Evolutionary conservation across 2,113 vertebrate genomes (phyloP).

Genomic region (Colossoma macropomum): DNA sequence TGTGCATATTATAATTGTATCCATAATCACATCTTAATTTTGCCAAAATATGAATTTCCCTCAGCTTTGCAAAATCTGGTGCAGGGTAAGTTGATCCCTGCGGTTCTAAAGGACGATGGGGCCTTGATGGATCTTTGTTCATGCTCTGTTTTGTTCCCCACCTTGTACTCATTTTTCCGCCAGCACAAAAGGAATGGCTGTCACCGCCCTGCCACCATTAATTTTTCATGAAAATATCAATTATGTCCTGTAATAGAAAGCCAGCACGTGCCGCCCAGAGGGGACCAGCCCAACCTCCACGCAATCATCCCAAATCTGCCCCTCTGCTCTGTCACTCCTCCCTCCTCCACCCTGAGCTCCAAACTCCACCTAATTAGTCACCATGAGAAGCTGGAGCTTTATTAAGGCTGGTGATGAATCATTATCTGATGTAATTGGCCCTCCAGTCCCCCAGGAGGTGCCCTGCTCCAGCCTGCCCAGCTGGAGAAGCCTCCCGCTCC

Average conservation of each 20-base stretch:
- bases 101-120: background rate
- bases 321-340: conserved; percentile 51
- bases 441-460: conserved; percentile 78
- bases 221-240: conserved; percentile 83
- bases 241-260: conserved; percentile 83
- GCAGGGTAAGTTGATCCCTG: background rate
- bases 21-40: conserved; percentile 16
- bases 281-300: conserved; percentile 64
- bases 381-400: conserved; percentile 76
- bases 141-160: conserved; percentile 38
- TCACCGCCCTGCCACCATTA: conserved; percentile 58
- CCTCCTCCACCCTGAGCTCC: conserved; percentile 59
- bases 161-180: conserved; percentile 51
- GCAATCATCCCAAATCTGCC: conserved; percentile 73
- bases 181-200: conserved; percentile 64
- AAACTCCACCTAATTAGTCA: conserved; percentile 73
- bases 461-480: conserved; percentile 72
- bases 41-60: conserved; percentile 30
- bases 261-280: conserved; percentile 56
- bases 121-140: conserved; percentile 29
- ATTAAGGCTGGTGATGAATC: conserved; percentile 74
- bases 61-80: background rate
- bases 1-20: background rate
- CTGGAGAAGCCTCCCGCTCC: conserved; percentile 61
- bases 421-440: conserved; percentile 80